These are phyloP conservation scores for Albula glossodonta DNA, from an alignment of 2,113 vertebrate species.

Conservation along the genomic window DNA sequence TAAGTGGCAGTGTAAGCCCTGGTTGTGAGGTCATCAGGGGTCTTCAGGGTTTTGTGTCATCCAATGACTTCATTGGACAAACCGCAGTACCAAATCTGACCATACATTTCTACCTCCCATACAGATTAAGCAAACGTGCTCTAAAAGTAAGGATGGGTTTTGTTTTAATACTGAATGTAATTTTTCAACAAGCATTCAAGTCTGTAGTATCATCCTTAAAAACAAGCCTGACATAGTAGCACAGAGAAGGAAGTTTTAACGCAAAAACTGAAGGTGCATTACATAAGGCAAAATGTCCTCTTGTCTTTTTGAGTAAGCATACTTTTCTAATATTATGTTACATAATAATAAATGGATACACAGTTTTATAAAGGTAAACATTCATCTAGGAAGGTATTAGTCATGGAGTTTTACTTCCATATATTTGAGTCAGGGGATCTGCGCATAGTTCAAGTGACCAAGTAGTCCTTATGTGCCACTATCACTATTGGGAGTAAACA, in stretches of 20 bases:
- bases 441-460: neutral
- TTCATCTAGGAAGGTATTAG: neutral
- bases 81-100: neutral
- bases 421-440: neutral
- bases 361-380: neutral
- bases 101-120: neutral
- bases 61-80: neutral
- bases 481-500: neutral
- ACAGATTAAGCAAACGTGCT: neutral
- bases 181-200: neutral
- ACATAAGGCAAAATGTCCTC: neutral
- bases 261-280: neutral
- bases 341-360: neutral
- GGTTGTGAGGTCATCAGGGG: neutral
- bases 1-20: slow-evolving; percentile 10
- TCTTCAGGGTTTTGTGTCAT: neutral
- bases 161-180: neutral
- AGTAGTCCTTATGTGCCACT: neutral
- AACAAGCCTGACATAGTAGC: neutral
- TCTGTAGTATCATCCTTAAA: neutral
- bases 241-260: neutral
- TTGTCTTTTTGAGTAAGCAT: neutral
- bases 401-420: neutral
- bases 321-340: neutral
- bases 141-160: neutral